Evolutionary conservation across 2,888 invertebrate genomes (phyloP).

Genomic region (Oithona nana): DNA sequence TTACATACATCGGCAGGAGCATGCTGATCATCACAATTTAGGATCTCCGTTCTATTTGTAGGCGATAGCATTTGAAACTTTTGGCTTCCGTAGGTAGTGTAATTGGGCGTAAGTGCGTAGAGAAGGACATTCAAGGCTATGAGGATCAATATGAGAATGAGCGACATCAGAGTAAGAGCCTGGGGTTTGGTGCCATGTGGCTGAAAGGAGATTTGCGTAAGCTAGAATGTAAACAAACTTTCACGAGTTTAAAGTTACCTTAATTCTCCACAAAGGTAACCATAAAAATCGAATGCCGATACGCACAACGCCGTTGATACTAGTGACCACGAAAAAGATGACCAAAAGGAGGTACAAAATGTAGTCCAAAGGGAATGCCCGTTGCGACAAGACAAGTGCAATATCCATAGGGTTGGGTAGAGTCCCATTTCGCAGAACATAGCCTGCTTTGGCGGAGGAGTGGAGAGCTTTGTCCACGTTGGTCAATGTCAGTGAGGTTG

Average conservation of each 20-base stretch:
- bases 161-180: constrained; percentile 28
- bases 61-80: constrained; percentile 22
- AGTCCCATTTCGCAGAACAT: constrained; percentile 26
- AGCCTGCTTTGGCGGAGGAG: constrained; percentile 25
- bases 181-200: constrained; percentile 28
- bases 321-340: constrained; percentile 28
- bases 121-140: constrained; percentile 29
- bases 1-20: constrained; percentile 24
- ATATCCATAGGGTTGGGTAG: constrained; percentile 25
- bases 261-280: constrained; percentile 28
- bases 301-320: constrained; percentile 28
- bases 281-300: constrained; percentile 30
- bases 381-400: constrained; percentile 27
- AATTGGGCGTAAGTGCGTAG: constrained; percentile 29
- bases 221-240: too few species aligned
- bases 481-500: constrained; percentile 28
- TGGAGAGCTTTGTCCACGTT: constrained; percentile 31
- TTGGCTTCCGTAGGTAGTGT: constrained; percentile 30
- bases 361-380: constrained; percentile 31
- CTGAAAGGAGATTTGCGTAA: too few species aligned
- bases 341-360: constrained; percentile 27
- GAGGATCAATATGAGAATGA: constrained; percentile 27
- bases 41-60: constrained; percentile 11
- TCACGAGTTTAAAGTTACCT: too few species aligned
- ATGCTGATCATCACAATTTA: constrained; percentile 3